Percentiles rank a stretch among this genome's conserved stretches.
Conservation (phyloP, 2,113 vertebrate species). For the Epinephelus moara region DNA sequence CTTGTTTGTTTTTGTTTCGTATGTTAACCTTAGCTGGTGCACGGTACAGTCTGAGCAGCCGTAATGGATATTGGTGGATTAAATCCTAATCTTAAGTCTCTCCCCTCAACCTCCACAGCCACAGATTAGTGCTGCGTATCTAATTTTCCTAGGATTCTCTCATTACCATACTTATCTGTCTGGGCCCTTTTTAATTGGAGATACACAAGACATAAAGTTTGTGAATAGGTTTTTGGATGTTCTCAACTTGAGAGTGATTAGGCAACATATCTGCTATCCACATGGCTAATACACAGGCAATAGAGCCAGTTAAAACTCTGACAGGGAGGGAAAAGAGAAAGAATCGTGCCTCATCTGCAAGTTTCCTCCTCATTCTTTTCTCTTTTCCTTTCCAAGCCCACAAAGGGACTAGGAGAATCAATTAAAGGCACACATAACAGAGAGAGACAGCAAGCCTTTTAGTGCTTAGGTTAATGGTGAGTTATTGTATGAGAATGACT, state of each 20-base stretch:
- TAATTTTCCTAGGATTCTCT: conserved; percentile 68
- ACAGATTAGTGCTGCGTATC: conserved; percentile 75
- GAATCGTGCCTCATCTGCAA: conserved; percentile 59
- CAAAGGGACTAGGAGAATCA: conserved; percentile 74
- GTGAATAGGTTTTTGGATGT: conserved; percentile 69
- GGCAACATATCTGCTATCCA: conserved; percentile 61
- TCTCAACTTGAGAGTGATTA: conserved; percentile 78
- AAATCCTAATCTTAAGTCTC: conserved; percentile 78
- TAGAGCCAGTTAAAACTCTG: conserved; percentile 31
- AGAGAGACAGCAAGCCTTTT: conserved; percentile 71
- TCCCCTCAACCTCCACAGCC: conserved; percentile 66
- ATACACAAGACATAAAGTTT: conserved; percentile 77
- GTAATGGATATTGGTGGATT: conserved; percentile 59
- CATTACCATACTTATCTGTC: conserved; percentile 79
- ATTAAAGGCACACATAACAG: conserved; percentile 73
- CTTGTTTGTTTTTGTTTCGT: conserved; percentile 65
- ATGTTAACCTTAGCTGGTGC: conserved; percentile 22
- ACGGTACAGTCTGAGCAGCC: conserved; percentile 32
- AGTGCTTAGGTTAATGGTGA: conserved; percentile 79
- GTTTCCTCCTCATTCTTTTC: conserved; percentile 39
- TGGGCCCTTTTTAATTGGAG: conserved; percentile 78
- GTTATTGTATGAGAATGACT: conserved; percentile 81
- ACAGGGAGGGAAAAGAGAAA: conserved; percentile 24
- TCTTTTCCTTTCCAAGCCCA: conserved; percentile 27
- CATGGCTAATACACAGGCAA: conserved; percentile 38